These are phyloP conservation scores for Cephus pulcher DNA, from an alignment of 2,888 invertebrate genomes.

Conservation along the genomic window DNA sequence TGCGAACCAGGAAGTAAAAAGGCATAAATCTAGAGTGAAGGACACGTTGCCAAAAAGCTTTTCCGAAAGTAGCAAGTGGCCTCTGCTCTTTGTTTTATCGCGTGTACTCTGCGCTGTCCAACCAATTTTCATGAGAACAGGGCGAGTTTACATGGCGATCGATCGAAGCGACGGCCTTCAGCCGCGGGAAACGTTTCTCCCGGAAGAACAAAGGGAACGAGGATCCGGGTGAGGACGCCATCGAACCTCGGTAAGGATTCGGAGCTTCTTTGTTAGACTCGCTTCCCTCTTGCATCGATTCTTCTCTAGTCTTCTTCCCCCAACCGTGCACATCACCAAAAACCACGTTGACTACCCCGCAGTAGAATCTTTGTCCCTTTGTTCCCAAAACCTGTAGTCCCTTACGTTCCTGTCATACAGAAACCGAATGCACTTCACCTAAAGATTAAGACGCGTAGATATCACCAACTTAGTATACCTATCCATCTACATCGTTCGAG, in stretches of 20 bases:
- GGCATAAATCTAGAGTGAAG: neutral
- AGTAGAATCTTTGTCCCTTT: neutral
- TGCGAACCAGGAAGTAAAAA: neutral
- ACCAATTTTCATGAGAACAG: neutral
- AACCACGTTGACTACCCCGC: neutral
- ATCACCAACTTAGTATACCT: neutral
- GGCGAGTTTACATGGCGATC: neutral
- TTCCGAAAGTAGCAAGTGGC: neutral
- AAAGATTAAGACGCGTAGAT: too few species aligned
- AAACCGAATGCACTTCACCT: neutral
- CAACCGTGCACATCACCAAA: neutral
- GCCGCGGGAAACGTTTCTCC: neutral
- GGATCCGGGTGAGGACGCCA: neutral
- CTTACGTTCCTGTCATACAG: neutral
- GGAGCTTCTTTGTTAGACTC: neutral
- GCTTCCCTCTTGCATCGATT: neutral
- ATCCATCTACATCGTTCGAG: neutral
- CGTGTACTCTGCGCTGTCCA: neutral
- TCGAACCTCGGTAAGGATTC: neutral
- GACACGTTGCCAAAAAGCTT: neutral
- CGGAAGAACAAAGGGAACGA: neutral
- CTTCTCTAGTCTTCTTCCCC: conserved; percentile 1
- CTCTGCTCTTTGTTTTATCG: neutral
- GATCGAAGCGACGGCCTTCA: neutral
- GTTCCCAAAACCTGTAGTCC: neutral